Conservation (phyloP, 2,888 invertebrate genomes). For the Ennomos fuscantarius region DNA sequence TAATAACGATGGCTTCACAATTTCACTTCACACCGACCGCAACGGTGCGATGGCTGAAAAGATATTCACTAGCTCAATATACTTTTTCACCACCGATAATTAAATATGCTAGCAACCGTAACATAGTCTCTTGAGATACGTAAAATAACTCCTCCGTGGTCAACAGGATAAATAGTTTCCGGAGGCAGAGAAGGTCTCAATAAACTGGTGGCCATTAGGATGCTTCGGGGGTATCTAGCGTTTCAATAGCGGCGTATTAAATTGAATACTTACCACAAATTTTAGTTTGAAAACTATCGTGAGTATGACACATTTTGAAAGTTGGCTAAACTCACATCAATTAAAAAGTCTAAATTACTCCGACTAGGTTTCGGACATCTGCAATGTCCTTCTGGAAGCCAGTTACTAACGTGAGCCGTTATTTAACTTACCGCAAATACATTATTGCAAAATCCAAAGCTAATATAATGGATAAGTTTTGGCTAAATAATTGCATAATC, state of each 20-base stretch:
- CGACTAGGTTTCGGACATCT: too few species aligned
- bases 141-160: constrained; percentile 24
- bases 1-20: constrained; percentile 49
- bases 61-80: constrained; percentile 62
- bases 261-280: background rate
- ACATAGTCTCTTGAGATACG: constrained; percentile 13
- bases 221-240: constrained; percentile 60
- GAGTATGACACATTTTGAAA: too few species aligned
- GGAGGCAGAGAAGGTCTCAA: constrained; percentile 27
- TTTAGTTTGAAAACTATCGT: background rate
- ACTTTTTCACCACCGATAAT: constrained; percentile 54
- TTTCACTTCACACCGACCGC: constrained; percentile 53
- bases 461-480: too few species aligned
- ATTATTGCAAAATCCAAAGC: constrained; percentile 9
- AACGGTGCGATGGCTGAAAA: constrained; percentile 55
- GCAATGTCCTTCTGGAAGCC: too few species aligned
- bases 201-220: constrained; percentile 27
- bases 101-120: constrained; percentile 36
- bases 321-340: too few species aligned
- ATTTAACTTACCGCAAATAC: too few species aligned
- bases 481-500: constrained; percentile 10
- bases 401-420: too few species aligned
- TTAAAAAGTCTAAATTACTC: too few species aligned
- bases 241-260: background rate
- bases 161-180: constrained; percentile 10